phyloP scores from a whole-genome alignment of 2,113 vertebrate genomes.

The Elaphurus davidianus region DNA sequence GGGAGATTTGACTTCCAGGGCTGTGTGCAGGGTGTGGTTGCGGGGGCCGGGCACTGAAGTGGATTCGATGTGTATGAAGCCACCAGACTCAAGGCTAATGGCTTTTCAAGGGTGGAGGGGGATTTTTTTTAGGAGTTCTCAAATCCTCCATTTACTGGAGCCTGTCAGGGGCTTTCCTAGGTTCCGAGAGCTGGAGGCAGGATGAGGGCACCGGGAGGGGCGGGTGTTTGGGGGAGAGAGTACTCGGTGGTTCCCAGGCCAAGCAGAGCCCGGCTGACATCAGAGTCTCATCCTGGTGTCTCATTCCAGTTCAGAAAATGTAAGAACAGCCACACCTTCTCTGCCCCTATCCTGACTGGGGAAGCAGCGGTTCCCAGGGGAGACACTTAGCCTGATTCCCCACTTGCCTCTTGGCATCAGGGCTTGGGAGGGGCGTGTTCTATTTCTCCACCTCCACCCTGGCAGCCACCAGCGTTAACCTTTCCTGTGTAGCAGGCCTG shows the following conservation, averaged over 20 bases:
- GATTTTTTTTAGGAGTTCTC: not conserved
- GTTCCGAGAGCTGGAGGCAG: not conserved
- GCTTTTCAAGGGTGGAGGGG: not conserved
- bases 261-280: not conserved
- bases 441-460: not conserved
- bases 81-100: not conserved
- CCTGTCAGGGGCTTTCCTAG: not conserved
- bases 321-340: not conserved
- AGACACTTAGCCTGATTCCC: not conserved
- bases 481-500: not conserved
- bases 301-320: not conserved
- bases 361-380: not conserved
- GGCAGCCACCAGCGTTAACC: not conserved
- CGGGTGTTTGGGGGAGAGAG: not conserved
- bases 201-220: accelerated
- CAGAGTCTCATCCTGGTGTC: not conserved
- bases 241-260: not conserved
- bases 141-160: not conserved
- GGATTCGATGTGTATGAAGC: not conserved
- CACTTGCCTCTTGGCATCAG: not conserved
- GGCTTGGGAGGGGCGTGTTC: not conserved
- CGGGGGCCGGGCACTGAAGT: not conserved
- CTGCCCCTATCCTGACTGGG: not conserved
- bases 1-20: not conserved
- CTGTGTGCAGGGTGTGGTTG: not conserved